A percentile compares a stretch with the other conserved stretches of the same genome.
phyloP scores from a whole-genome alignment of 2,113 vertebrate genomes.

The Nycticryphes semicollaris region DNA sequence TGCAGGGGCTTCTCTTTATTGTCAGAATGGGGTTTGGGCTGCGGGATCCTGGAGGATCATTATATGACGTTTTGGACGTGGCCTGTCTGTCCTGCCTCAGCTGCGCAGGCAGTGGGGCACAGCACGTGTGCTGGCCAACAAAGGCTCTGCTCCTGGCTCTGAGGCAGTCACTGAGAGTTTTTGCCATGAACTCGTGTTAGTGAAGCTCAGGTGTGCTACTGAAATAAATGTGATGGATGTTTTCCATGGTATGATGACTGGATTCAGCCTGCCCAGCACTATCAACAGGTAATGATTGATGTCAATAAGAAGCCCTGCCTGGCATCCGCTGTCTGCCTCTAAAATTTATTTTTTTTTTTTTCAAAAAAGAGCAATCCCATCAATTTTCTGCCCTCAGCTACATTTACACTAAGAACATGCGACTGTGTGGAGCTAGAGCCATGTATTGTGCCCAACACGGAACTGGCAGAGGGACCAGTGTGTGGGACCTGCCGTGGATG shows the following conservation, averaged over 20 bases:
- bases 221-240: slow-evolving; percentile 48
- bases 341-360: background rate
- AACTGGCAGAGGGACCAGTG: background rate
- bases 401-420: background rate
- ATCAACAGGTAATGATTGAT: slow-evolving; percentile 54
- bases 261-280: slow-evolving; percentile 33
- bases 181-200: slow-evolving; percentile 1
- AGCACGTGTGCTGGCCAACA: background rate
- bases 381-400: background rate
- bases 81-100: background rate
- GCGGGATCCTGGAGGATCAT: background rate
- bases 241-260: slow-evolving; percentile 59
- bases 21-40: background rate
- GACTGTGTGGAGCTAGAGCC: background rate
- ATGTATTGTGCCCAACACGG: background rate
- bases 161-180: background rate
- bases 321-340: slow-evolving; percentile 36
- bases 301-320: slow-evolving; percentile 24
- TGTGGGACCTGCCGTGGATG: background rate
- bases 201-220: slow-evolving; percentile 42
- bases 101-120: background rate
- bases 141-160: slow-evolving; percentile 12
- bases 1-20: background rate
- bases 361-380: background rate
- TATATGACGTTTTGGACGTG: background rate